Evolutionary conservation across 2,888 invertebrate genomes (phyloP).

Genomic region (Nephrocerus scutellatus): DNA sequence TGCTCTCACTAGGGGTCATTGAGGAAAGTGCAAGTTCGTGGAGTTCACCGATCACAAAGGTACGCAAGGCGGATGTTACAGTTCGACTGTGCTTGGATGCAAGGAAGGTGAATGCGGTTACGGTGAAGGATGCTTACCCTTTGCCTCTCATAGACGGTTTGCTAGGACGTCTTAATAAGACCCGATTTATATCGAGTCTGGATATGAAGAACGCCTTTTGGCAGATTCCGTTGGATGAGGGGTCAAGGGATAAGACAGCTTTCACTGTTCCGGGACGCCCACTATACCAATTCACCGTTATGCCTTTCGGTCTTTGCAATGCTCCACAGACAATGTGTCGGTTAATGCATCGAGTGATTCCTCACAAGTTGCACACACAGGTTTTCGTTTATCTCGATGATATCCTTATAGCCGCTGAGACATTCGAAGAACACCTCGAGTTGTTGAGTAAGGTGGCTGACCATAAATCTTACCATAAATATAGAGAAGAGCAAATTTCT

Average conservation of each 20-base stretch:
- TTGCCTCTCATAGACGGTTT: no score
- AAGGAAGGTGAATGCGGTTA: no score
- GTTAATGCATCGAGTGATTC: conserved; percentile 10
- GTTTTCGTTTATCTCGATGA: conserved; percentile 9
- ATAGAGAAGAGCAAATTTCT: conserved; percentile 1
- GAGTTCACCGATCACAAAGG: no score
- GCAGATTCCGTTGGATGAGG: no score
- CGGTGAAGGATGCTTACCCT: no score
- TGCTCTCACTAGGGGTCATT: no score
- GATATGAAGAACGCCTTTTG: no score
- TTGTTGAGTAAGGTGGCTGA: conserved; percentile 1
- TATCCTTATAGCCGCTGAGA: conserved; percentile 1
- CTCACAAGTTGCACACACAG: conserved; percentile 5
- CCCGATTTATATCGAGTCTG: no score
- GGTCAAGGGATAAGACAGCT: conserved; percentile 25
- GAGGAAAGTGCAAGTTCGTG: no score
- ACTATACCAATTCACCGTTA: conserved; percentile 21
- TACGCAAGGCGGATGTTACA: no score
- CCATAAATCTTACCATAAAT: conserved; percentile 3
- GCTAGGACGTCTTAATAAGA: no score
- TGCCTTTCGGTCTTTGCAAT: conserved; percentile 22
- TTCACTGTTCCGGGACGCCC: conserved; percentile 25
- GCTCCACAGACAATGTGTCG: conserved; percentile 18
- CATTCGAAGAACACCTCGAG: conserved; percentile 5
- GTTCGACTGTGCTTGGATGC: no score